Percentiles rank a stretch among this genome's conserved stretches.
phyloP scores from a whole-genome alignment of 2,797 vertebrate genomes.

The Iguana delicatissima region DNA sequence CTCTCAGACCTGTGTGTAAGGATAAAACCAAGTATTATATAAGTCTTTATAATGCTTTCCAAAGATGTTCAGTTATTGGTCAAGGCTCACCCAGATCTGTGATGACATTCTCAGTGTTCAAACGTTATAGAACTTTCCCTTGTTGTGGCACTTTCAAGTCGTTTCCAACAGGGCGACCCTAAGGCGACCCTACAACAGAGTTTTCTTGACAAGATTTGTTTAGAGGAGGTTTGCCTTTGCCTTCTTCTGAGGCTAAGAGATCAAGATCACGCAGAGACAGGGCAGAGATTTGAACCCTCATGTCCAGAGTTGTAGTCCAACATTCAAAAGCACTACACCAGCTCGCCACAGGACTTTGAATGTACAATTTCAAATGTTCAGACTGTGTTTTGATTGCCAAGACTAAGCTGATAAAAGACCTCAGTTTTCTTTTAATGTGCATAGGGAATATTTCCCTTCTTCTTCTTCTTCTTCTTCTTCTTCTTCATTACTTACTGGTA shows the following conservation, averaged over 20 bases:
- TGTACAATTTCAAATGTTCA: neutral
- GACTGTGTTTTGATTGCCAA: neutral
- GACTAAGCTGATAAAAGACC: neutral
- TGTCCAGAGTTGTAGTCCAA: too few species aligned
- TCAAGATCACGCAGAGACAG: too few species aligned
- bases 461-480: neutral
- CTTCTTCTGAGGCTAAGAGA: too few species aligned
- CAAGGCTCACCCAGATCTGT: neutral
- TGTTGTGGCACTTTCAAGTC: too few species aligned
- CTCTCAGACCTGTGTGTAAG: neutral
- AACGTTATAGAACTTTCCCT: neutral
- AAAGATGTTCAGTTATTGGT: neutral
- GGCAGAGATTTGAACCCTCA: too few species aligned
- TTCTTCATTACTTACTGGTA: neutral
- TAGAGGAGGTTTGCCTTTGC: too few species aligned
- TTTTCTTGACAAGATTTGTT: too few species aligned
- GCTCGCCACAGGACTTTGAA: neutral
- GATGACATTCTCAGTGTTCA: neutral
- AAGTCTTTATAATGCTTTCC: neutral
- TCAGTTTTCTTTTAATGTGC: neutral
- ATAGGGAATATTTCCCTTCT: neutral
- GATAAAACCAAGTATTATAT: neutral
- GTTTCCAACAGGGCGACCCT: too few species aligned
- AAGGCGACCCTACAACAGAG: too few species aligned
- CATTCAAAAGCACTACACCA: neutral